Conservation (phyloP, 2,888 invertebrate species). For the Ommatoiulus sabulosus region DNA sequence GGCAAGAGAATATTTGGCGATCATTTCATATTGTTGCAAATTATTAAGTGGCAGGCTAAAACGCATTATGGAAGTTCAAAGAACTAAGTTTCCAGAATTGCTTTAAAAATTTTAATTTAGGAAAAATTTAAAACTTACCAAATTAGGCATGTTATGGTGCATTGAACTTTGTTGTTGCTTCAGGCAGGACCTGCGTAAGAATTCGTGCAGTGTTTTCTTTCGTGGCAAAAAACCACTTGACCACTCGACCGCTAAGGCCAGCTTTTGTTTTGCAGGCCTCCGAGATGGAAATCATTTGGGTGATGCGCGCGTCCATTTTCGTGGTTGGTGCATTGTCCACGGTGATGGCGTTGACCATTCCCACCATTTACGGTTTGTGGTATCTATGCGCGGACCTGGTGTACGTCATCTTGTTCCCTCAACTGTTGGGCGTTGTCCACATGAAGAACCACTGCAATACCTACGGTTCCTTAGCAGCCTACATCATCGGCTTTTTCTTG, state of each 20-base stretch:
- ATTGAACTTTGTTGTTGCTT: too few species aligned
- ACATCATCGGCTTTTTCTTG: conserved; percentile 81
- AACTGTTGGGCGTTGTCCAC: conserved; percentile 97
- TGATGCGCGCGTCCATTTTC: conserved; percentile 91
- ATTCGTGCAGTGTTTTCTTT: too few species aligned
- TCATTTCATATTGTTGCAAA: too few species aligned
- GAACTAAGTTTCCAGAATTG: too few species aligned
- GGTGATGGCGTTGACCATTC: conserved; percentile 96
- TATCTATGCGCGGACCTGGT: conserved; percentile 99
- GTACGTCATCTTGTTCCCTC: conserved; percentile 98
- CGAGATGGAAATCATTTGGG: conserved; percentile 91
- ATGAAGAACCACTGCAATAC: conserved; percentile 95
- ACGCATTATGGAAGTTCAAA: too few species aligned
- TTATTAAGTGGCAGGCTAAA: too few species aligned
- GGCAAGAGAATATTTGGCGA: too few species aligned
- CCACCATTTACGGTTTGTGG: conserved; percentile 98
- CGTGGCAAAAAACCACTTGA: too few species aligned
- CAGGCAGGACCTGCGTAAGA: too few species aligned
- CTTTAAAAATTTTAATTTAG: too few species aligned
- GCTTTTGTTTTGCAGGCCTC: conserved; percentile 76
- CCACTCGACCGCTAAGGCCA: not conserved
- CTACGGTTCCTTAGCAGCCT: conserved; percentile 93
- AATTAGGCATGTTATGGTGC: too few species aligned
- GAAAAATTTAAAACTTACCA: too few species aligned
- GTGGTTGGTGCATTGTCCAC: conserved; percentile 93